Base-by-base conservation (phyloP, 2,888 invertebrate species). In the Harpagoxenus sublaevis region DNA sequence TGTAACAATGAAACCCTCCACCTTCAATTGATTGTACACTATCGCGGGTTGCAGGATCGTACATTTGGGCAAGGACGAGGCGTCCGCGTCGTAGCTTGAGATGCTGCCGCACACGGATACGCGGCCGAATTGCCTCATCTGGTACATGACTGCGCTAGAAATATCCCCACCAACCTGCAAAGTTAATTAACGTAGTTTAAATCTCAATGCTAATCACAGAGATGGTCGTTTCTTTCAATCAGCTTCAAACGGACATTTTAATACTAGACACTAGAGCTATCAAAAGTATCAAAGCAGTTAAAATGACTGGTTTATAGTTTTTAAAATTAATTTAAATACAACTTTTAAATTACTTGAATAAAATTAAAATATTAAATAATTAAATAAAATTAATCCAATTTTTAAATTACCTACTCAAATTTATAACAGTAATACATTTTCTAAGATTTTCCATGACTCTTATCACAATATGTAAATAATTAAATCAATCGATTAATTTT, bases 41-140 rank as follows among this genome's bases (percentile, higher is more conserved):
- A 97, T 88, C 8, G 94, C 91, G 0, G 96, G 96, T 89, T 97
- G 97, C 42, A 97, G 71, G 48, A 96, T 93, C 35, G 96, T 92
- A 18, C 94, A 95, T 94, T 96, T 96, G 2, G 95, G 95, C 84
- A 96, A 94, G 73, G 95, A 93, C n/a, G 95, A 94, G 28, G 95
- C 91, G 42, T 96, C 96, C 71, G 95, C 95, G 91, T 97, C 97
- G 92, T 97, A 97, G 4, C 95, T 93, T 0, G 97, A 96, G 86
- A 97, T 97, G 2, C 96, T 95, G 23, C 97, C 97, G 91, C 97
- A 97, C 3, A 97, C 96, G 0, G 97, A 95, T 18, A 97, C 95
- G 84, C 97, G 95, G 0, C 97, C 97, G 87, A 94, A 95, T 39
- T 87, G 85, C 84, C 96, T 97, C 97, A 97, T 97, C 89, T 96